Base-by-base conservation (phyloP, 2,113 vertebrate species). In the Zosterops hypoxanthus region DNA sequence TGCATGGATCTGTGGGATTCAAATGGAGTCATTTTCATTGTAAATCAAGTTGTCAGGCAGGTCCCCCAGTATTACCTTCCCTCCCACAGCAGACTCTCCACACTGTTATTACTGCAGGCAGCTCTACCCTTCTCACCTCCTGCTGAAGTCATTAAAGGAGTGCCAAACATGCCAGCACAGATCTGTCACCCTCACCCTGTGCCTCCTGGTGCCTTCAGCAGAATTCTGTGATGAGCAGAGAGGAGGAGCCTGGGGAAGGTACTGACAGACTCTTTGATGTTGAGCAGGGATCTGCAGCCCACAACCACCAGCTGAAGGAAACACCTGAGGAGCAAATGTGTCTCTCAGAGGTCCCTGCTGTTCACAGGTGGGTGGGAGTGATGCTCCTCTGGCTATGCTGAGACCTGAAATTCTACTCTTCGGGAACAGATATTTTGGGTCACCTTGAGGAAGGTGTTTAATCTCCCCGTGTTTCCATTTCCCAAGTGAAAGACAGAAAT, bases 381-480 rank as follows among this genome's bases (percentile, higher is more conserved):
- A n/a, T 56, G 33, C 50, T 92, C 29, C 39, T 53, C 53, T 82
- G 25, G 52, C 50, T 82, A 1, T 24, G 17, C 56, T 0, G 0
- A 77, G 50, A 82, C 68, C 17, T 71, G n/a, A 73, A 69, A 36
- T 31, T 36, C 44, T 89, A 26, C 39, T 70, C 2, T 44, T 88
- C 71, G 71, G 71, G 31, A 86, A 49, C 26, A 78, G 52, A 3
- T 50, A 44, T 90, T 91, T 63, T 19, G 36, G 47, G 79, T 95
- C 79, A 93, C 82, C 90, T 92, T 94, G 82, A 82, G 71, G 52
- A 92, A 93, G 11, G 36, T 47, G 19, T 36, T 86, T 81, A 34
- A 94, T 86, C 75, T 93, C 64, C 47, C 42, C 1, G 1, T 80
- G 66, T 85, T 69, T 70, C 89, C 23, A 29, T 78, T 75, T 60